Conservation (phyloP, 2,113 vertebrate species). For the Alouatta palliata region DNA sequence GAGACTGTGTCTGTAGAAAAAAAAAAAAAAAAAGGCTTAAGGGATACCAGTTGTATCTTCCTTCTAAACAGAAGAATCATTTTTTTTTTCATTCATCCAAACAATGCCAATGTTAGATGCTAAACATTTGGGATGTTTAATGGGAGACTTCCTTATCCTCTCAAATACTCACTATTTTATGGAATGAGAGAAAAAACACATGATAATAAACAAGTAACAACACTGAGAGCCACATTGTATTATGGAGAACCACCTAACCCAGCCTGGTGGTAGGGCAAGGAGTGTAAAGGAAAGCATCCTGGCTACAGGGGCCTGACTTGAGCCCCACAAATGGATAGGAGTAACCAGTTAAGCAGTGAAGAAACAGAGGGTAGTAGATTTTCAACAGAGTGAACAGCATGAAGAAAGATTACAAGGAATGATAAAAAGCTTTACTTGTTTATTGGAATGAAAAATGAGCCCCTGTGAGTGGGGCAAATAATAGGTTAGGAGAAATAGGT, state of each 20-base stretch:
- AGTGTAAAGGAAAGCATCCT: not conserved
- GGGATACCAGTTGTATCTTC: not conserved
- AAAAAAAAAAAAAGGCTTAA: not conserved
- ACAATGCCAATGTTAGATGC: not conserved
- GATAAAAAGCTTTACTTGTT: not conserved
- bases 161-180: not conserved
- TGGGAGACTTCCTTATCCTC: not conserved
- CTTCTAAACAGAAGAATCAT: slow-evolving; percentile 14
- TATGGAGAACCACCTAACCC: not conserved
- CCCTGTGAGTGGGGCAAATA: not conserved
- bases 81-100: not conserved
- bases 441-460: not conserved
- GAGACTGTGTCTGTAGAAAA: too few relatives aligned
- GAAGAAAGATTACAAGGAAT: not conserved
- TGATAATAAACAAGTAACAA: not conserved
- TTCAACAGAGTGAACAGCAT: not conserved
- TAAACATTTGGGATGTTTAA: not conserved
- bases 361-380: not conserved
- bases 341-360: not conserved
- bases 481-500: not conserved
- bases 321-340: not conserved
- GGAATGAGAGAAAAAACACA: not conserved
- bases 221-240: not conserved
- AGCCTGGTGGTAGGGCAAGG: too few relatives aligned
- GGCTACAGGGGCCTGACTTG: not conserved